Base-by-base conservation (phyloP, 1,140 invertebrate genomes). In the Whitmania pigra region DNA sequence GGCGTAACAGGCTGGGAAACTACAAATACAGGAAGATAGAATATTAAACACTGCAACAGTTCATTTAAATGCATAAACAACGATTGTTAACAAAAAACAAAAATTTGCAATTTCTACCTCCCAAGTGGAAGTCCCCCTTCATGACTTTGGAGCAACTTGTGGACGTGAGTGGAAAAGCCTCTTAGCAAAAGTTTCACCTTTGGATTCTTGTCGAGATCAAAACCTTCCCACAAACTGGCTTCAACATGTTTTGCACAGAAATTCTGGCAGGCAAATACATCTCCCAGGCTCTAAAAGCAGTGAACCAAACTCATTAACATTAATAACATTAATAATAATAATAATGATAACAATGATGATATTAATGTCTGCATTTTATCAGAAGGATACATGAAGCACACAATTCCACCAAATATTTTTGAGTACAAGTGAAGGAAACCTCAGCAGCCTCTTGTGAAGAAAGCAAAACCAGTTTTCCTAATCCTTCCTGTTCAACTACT, bases 1-100 rank as follows among this genome's bases (percentile, higher is more conserved):
- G 77, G 87, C 85, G 76, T 91, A 92, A 79, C 91, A 93, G 74
- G 86, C 85, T 60, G 89, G 85, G 74, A 93, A 86, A 78, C 90
- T 91, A 75, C 22, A 76, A 79, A 78, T 66, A 73, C 77, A 72
- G 40, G 73, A 72, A 57, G 60, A 73, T 67, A 76, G 54, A 73
- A 74, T 25, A 49, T 5, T 49, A 15, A 13, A 49, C 11, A 7
- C n/a, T n/a, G n/a, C 9, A 49, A 49, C 0, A 15, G 11, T 49
- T 4, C 43, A 49, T 11, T 17, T 11, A 13, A 49, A 18, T 60
- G 55, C 43, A 22, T 18, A 31, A n/a, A n/a, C n/a, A n/a, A n/a
- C 57, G 9, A 63, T 63, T 15, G 11, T 63, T 5, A 49, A 49
- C 15, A 18, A 13, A 63, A 63, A 63, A 2, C 20, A 57, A 31